Conservation (phyloP, 2,888 invertebrate genomes). For the Druceiella hillmani region DNA sequence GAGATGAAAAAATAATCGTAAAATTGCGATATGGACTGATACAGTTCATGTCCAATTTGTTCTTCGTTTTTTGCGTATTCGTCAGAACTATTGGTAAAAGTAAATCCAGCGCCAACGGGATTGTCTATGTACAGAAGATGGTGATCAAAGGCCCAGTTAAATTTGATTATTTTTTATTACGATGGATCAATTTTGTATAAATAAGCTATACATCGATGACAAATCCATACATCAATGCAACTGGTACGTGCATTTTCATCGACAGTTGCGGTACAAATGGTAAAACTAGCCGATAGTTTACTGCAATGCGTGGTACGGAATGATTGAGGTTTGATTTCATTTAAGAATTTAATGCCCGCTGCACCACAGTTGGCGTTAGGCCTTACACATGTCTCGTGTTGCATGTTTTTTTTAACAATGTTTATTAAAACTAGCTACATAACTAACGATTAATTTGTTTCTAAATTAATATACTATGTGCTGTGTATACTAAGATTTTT, state of each 20-base stretch:
- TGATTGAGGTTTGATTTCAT: no score
- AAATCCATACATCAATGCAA: constrained; percentile 84
- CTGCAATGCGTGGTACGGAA: no score
- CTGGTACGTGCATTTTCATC: constrained; percentile 62
- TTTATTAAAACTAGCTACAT: no score
- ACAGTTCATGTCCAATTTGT: constrained; percentile 75
- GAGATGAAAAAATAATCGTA: constrained; percentile 73
- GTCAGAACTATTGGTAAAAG: constrained; percentile 70
- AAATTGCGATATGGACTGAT: constrained; percentile 77
- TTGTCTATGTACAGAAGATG: constrained; percentile 87
- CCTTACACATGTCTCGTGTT: no score
- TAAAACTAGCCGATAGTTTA: no score
- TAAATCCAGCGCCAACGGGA: constrained; percentile 89
- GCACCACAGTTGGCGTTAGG: no score
- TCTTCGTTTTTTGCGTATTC: constrained; percentile 78
- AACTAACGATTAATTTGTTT: no score
- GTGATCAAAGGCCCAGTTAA: constrained; percentile 72
- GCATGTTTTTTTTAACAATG: no score
- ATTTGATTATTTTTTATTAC: constrained; percentile 37
- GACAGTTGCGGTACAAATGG: no score
- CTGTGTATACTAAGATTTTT: no score
- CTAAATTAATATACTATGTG: no score
- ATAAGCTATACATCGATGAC: constrained; percentile 72
- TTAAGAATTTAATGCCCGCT: no score
- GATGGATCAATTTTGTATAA: constrained; percentile 78